Base-by-base conservation (phyloP, 2,888 invertebrate genomes). In the Tipula unca region DNA sequence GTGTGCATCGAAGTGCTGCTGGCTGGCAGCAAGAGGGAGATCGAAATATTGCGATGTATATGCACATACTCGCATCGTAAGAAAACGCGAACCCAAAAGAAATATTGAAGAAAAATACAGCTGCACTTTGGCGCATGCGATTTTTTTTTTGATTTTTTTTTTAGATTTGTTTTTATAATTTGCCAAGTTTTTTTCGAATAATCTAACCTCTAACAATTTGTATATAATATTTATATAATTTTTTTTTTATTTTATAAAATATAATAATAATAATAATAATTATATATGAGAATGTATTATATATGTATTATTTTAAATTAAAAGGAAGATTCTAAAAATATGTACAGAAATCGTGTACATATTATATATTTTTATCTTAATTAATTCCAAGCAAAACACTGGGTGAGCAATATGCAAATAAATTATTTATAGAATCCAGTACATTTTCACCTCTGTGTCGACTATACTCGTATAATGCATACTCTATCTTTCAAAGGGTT, bases 201-300 rank as follows among this genome's bases (percentile, higher is more conserved):
- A 82, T 82, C 83, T 83, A 83, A 83, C 83, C 83, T 83, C 83
- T 83, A 83, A 83, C 83, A 83, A 83, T 83, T 69, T 69, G 69
- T 69, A 10, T 69, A 48, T 17, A 48, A 48, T 48, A 48, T 1
- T 17, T n/a, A 6, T 48, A 17, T 17, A 17, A 17, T 17, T 48
- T 48, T 48, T 48, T 48, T n/a, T 48, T 48, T 48, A 2, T 48
- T 48, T 17, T 48, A 48, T 48, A 48, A 48, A 48, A 48, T 48
- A 20, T 69, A 10, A 69, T 25, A 69, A 48, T 48, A n/a, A 48
- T 48, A n/a, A 69, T 69, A 69, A 69, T 54, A 17, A 17, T 54
- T 48, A 48, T 48, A 54, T 13, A 54, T 54, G 3, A 39, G 39
- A n/a, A 39, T 32, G 5, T 32, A 32, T 6, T n/a, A 32, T 32